phyloP scores from a whole-genome alignment of 2,888 invertebrate genomes.

The Macaria notata region DNA sequence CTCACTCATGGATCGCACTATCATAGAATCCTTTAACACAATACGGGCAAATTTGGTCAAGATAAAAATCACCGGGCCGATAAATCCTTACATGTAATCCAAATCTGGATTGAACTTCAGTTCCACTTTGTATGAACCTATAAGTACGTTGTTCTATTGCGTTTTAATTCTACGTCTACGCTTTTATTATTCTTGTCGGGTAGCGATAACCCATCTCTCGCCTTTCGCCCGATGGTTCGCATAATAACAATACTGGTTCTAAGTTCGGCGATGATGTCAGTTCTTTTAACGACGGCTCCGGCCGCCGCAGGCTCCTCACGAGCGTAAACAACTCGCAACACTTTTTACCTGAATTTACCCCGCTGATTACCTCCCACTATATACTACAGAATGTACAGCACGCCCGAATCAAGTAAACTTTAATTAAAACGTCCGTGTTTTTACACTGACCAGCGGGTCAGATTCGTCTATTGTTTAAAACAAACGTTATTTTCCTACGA shows the following conservation, averaged over 20 bases:
- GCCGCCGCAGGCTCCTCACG: conserved; percentile 63
- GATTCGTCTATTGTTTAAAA: conserved; percentile 37
- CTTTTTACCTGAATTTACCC: conserved; percentile 46
- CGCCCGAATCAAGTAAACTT: conserved; percentile 32
- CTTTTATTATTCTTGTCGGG: conserved; percentile 64
- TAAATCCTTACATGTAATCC: conserved; percentile 58
- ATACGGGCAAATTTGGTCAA: conserved; percentile 61
- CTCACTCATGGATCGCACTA: too few relatives aligned
- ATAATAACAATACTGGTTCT: conserved; percentile 67
- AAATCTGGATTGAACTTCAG: conserved; percentile 69
- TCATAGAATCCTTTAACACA: conserved; percentile 48
- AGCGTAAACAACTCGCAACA: conserved; percentile 54
- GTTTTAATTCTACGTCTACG: conserved; percentile 45
- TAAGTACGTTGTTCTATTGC: conserved; percentile 48
- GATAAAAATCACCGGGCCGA: conserved; percentile 60
- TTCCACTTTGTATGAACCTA: conserved; percentile 23
- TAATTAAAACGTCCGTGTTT: conserved; percentile 40
- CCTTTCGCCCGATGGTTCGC: conserved; percentile 60
- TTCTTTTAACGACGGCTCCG: conserved; percentile 62
- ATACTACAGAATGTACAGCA: conserved; percentile 23
- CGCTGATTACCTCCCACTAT: conserved; percentile 38
- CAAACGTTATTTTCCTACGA: conserved; percentile 31
- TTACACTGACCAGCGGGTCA: conserved; percentile 23
- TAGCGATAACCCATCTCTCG: conserved; percentile 65
- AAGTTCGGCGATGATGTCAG: conserved; percentile 79